Percentiles rank a stretch among this genome's conserved stretches.
phyloP scores from a whole-genome alignment of 2,797 vertebrate species.

The Echiichthys vipera region DNA sequence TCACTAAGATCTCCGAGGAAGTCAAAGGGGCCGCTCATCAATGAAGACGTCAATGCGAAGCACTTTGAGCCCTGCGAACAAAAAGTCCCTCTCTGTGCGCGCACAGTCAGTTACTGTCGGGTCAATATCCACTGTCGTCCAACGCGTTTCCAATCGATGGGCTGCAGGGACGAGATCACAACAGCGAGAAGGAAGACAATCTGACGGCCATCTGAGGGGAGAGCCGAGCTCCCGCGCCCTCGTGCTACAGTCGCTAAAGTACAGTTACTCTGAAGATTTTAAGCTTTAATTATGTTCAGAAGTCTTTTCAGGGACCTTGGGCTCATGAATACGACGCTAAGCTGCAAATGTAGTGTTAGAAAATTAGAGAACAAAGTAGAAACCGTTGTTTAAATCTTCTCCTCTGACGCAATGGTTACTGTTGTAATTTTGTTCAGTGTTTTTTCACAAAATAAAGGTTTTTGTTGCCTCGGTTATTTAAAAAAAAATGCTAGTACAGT shows the following conservation, averaged over 20 bases:
- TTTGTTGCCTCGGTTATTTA: too few relatives aligned
- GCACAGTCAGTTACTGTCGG: constrained; percentile 50
- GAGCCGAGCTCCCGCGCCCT: too few relatives aligned
- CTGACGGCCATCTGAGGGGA: constrained; percentile 16
- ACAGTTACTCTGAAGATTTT: neutral
- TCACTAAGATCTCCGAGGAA: constrained; percentile 29
- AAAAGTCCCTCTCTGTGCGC: constrained; percentile 49
- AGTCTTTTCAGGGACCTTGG: neutral
- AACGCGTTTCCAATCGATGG: constrained; percentile 42
- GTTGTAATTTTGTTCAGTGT: too few relatives aligned
- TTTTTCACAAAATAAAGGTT: too few relatives aligned
- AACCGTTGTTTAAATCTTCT: too few relatives aligned
- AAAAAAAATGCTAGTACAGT: too few relatives aligned
- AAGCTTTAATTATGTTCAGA: neutral
- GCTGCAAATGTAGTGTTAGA: neutral
- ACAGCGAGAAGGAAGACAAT: constrained; percentile 33
- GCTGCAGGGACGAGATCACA: constrained; percentile 27
- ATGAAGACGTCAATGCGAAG: constrained; percentile 60
- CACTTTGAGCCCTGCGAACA: constrained; percentile 50
- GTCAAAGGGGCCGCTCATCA: constrained; percentile 46
- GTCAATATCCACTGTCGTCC: constrained; percentile 53
- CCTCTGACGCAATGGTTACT: too few relatives aligned
- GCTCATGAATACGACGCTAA: too few relatives aligned
- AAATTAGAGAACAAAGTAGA: too few relatives aligned
- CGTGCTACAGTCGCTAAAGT: neutral